phyloP scores from a whole-genome alignment of 2,888 invertebrate species.

The Caenorhabditis afra region DNA sequence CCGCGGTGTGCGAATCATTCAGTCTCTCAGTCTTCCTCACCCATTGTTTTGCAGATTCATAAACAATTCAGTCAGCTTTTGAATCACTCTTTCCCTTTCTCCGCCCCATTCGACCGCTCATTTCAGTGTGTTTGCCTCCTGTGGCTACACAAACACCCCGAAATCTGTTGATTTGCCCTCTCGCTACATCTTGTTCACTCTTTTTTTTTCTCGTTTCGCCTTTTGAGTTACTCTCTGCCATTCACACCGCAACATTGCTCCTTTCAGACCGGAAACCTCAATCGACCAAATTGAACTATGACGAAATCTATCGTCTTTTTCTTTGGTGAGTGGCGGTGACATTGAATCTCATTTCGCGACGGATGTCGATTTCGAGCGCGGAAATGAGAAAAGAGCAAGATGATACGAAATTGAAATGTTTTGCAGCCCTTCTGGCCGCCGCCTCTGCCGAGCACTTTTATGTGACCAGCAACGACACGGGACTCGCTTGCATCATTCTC shows the following conservation, averaged over 20 bases:
- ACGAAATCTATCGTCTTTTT: slow-evolving; percentile 33
- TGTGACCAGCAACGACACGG: slow-evolving; percentile 50
- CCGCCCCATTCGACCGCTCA: slow-evolving; percentile 12
- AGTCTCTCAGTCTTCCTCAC: no score
- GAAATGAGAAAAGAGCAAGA: slow-evolving; percentile 12
- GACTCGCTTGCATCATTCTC: slow-evolving; percentile 67
- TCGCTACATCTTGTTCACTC: slow-evolving; percentile 36
- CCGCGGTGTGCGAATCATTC: no score
- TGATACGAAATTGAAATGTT: not conserved
- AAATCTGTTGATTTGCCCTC: slow-evolving; percentile 43
- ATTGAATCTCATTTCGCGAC: not conserved
- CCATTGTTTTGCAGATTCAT: not conserved
- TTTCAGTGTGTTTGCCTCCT: slow-evolving; percentile 43
- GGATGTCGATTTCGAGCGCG: slow-evolving; percentile 1
- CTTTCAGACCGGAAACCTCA: slow-evolving; percentile 33
- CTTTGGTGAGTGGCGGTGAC: slow-evolving; percentile 14
- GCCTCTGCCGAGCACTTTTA: slow-evolving; percentile 54
- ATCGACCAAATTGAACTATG: slow-evolving; percentile 36
- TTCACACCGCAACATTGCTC: not conserved
- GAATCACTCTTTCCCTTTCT: not conserved
- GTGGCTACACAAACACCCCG: slow-evolving; percentile 49
- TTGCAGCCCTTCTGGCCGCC: slow-evolving; percentile 45
- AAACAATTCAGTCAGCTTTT: slow-evolving; percentile 13
- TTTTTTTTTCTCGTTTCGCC: slow-evolving; percentile 10
- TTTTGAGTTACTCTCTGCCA: not conserved